These are phyloP conservation scores for Carposina sasakii DNA, from an alignment of 1,140 invertebrate species.

Conservation along the genomic window DNA sequence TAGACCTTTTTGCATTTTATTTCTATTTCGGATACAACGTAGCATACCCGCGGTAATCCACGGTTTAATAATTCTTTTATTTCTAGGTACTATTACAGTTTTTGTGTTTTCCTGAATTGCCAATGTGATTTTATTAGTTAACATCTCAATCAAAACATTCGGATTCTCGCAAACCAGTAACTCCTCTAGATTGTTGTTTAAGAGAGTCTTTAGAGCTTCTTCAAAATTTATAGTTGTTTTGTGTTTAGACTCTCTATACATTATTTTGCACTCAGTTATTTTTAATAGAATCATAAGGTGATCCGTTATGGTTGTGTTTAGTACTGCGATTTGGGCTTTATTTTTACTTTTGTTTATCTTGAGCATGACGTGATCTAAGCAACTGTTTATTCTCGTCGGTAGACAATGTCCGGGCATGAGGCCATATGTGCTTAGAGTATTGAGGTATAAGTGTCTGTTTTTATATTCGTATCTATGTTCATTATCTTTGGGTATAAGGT, in stretches of 20 bases:
- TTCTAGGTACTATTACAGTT: not conserved
- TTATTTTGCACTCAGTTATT: not conserved
- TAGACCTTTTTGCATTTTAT: constrained; percentile 17
- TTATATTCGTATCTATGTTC: not conserved
- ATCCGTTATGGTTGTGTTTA: not conserved
- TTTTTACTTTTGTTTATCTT: not conserved
- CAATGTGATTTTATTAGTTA: not conserved
- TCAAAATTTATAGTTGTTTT: constrained; percentile 4
- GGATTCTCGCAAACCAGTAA: not conserved
- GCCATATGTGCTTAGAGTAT: not conserved
- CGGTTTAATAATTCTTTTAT: constrained; percentile 1
- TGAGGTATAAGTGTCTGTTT: not conserved
- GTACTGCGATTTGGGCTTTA: not conserved
- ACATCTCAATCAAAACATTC: not conserved
- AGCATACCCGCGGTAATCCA: constrained; percentile 5
- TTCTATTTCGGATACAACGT: constrained; percentile 6
- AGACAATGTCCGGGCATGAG: not conserved
- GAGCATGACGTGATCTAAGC: constrained; percentile 8
- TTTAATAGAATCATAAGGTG: not conserved
- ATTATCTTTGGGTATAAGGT: not conserved
- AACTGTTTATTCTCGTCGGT: not conserved
- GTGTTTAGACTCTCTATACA: not conserved
- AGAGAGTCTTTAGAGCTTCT: not conserved
- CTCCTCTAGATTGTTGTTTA: not conserved
- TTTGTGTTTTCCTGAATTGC: not conserved